Conservation (phyloP, 2,888 invertebrate genomes). For the Plagiodera versicolora region DNA sequence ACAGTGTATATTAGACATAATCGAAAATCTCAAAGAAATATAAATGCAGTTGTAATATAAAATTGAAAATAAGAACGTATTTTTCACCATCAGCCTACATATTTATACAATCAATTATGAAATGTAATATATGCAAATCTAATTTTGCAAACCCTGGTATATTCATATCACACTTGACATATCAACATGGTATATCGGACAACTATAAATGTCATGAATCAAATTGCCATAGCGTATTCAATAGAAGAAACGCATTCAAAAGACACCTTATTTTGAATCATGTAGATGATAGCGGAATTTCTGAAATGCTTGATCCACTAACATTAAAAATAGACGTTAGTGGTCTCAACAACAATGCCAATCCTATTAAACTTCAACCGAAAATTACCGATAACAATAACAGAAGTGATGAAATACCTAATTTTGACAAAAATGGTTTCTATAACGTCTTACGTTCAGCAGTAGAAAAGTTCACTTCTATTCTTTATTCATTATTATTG, state of each 20-base stretch:
- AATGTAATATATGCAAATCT: slow-evolving; percentile 3
- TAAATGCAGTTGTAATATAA: not conserved
- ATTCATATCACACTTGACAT: slow-evolving; percentile 2
- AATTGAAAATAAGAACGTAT: not conserved
- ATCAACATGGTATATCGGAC: slow-evolving; percentile 12
- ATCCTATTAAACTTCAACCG: not conserved
- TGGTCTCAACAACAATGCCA: not conserved
- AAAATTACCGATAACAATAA: not conserved
- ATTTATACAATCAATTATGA: slow-evolving; percentile 4
- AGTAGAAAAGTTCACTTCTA: not conserved
- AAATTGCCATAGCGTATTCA: slow-evolving; percentile 6
- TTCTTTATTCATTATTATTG: not conserved
- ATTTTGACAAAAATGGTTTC: slow-evolving; percentile 4
- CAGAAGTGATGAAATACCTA: not conserved
- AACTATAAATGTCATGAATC: slow-evolving; percentile 4
- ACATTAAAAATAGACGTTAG: not conserved
- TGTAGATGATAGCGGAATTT: not conserved
- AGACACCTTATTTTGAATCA: not conserved
- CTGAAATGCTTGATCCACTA: not conserved
- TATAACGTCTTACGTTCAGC: not conserved
- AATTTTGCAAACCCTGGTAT: not conserved
- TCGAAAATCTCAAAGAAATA: slow-evolving; percentile 2
- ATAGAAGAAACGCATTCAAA: slow-evolving; percentile 10
- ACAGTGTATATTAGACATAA: slow-evolving; percentile 15
- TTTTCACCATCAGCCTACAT: slow-evolving; percentile 1